phyloP scores from a whole-genome alignment of 1,140 invertebrate genomes.

The Plectrocnemia conspersa region DNA sequence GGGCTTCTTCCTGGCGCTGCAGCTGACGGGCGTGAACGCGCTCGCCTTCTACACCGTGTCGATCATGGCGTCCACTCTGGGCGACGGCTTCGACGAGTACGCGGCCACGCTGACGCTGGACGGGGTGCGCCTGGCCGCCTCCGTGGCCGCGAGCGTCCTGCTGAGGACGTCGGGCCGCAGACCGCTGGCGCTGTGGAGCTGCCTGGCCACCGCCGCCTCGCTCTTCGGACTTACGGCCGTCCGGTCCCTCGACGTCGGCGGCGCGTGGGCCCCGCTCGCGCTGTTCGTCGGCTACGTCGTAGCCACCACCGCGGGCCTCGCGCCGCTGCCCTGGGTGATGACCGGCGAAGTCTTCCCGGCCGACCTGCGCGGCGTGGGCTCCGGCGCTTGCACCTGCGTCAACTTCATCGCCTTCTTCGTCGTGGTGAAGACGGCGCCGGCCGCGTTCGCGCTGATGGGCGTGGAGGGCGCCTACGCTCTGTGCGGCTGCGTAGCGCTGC shows the following conservation, averaged over 20 bases:
- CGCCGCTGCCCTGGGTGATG: slow-evolving; percentile 66
- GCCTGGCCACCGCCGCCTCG: slow-evolving; percentile 51
- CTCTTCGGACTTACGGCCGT: slow-evolving; percentile 49
- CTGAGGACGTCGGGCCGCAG: slow-evolving; percentile 56
- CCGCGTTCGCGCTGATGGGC: slow-evolving; percentile 56
- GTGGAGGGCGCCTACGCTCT: slow-evolving; percentile 61
- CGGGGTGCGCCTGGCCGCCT: slow-evolving; percentile 59
- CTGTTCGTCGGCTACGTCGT: slow-evolving; percentile 55
- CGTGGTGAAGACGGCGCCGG: slow-evolving; percentile 65
- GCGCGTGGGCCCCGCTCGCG: slow-evolving; percentile 49
- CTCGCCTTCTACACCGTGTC: slow-evolving; percentile 69
- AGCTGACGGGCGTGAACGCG: slow-evolving; percentile 63
- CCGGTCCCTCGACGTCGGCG: slow-evolving; percentile 37
- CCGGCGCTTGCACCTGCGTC: slow-evolving; percentile 58
- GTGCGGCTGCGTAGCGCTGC: slow-evolving; percentile 60
- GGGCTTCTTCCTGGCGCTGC: slow-evolving; percentile 57
- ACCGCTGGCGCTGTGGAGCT: slow-evolving; percentile 55
- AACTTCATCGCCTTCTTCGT: slow-evolving; percentile 64
- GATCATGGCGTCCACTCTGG: slow-evolving; percentile 55
- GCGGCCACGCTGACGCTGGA: slow-evolving; percentile 63
- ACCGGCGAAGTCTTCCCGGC: slow-evolving; percentile 61
- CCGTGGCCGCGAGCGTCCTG: slow-evolving; percentile 55
- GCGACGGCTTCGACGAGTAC: slow-evolving; percentile 53
- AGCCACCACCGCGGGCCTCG: slow-evolving; percentile 55
- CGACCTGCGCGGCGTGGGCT: slow-evolving; percentile 54